Percentiles rank a stretch among this genome's conserved stretches.
phyloP scores from a whole-genome alignment of 2,888 invertebrate genomes.

The Physocephala rufipes region DNA sequence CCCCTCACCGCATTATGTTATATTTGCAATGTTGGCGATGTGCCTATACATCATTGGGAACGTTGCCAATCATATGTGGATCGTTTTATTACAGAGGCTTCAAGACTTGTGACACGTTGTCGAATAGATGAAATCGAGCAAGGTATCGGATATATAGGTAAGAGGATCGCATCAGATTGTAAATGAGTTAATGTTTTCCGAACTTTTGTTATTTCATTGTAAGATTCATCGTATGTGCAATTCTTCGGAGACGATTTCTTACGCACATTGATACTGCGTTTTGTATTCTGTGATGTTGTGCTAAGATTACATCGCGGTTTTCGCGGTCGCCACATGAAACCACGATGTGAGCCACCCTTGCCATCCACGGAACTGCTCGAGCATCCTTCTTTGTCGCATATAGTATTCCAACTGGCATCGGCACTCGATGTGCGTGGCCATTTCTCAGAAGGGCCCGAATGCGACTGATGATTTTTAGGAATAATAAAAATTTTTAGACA shows the following conservation, averaged over 20 bases:
- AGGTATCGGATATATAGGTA: constrained; percentile 66
- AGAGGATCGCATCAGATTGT: constrained; percentile 6
- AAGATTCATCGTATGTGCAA: constrained; percentile 78
- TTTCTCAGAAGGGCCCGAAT: constrained; percentile 66
- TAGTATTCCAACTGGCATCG: constrained; percentile 83
- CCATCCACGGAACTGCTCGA: constrained; percentile 88
- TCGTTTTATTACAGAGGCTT: constrained; percentile 88
- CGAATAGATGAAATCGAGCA: constrained; percentile 77
- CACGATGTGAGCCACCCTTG: constrained; percentile 84
- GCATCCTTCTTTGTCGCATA: constrained; percentile 80
- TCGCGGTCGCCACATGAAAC: constrained; percentile 85
- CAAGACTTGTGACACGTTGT: constrained; percentile 81
- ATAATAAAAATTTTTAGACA: constrained; percentile 29
- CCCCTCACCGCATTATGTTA: constrained; percentile 92
- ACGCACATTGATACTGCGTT: constrained; percentile 85
- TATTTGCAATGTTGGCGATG: constrained; percentile 86
- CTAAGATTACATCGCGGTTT: constrained; percentile 87
- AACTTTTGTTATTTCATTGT: constrained; percentile 45
- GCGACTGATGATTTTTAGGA: constrained; percentile 65
- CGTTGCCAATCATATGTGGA: constrained; percentile 88
- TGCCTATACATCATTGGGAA: constrained; percentile 90
- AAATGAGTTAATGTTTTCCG: not conserved
- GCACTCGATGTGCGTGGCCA: constrained; percentile 81
- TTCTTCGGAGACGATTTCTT: constrained; percentile 97
- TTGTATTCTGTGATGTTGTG: constrained; percentile 92